Base-by-base conservation (phyloP, 1,140 invertebrate genomes). In the Delia radicum region DNA sequence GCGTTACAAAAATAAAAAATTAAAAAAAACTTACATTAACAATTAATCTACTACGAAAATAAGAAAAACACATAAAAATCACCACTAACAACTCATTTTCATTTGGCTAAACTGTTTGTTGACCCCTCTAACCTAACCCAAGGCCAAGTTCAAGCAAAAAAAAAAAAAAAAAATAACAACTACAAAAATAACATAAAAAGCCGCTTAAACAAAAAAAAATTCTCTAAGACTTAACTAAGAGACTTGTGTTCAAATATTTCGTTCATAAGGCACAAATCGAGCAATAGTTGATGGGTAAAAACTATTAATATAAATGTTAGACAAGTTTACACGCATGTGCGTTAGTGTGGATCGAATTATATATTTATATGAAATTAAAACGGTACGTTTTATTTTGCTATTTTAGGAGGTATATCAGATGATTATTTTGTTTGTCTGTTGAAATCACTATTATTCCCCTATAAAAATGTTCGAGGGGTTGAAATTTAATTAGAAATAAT, bases 261-360 rank as follows among this genome's bases (percentile, higher is more conserved):
- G 1, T 42, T 10, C 37, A 13, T 15, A 42, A 10, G 37, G n/a
- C n/a, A 55, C 48, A 55, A n/a, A 37, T 37, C 8, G 6, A 48
- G n/a, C 13, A 2, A 42, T 13, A 5, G n/a, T n/a, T n/a, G n/a
- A n/a, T n/a, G n/a, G n/a, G 33, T 37, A 37, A 55, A 55, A 55
- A 55, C 37, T 55, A 55, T 21, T 37, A 37, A n/a, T n/a, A 37
- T 37, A 37, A 37, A 10, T 10, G 33, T 37, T 55, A 55, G 48
- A 55, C 48, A 55, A 55, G 48, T 55, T 55, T 21, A 55, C 48
- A 55, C 48, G 48, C 48, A 55, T 55, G 48, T 55, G 48, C 48
- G 48, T 55, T n/a, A 8, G 21, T 21, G 6, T 21, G 18, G 18
- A 21, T 55, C 2, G 1, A 1, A 15, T 48, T 48, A 15, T 55